Base-by-base conservation (phyloP, 2,113 vertebrate species). In the Chaetura pelagica region DNA sequence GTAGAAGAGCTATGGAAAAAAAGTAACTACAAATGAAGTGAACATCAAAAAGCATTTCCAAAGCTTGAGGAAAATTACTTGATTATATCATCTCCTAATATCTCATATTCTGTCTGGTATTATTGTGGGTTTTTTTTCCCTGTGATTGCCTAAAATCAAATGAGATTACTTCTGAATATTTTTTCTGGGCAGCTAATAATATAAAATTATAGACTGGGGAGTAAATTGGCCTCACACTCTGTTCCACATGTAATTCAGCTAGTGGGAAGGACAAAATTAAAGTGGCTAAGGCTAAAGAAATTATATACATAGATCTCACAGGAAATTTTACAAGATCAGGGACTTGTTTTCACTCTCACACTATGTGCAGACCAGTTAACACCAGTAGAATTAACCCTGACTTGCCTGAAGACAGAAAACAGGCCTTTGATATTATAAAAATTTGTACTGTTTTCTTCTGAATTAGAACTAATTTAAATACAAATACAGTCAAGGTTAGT, bases 61-160 rank as follows among this genome's bases (percentile, higher is more conserved):
- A 89, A 84, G 8, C 26, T 85, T 87, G 67, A 34, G 19, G 66
- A 24, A 96, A 94, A 92, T 59, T 7, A 40, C 22, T 74, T 89
- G 76, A 80, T 92, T 94, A 82, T 66, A 42, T 84, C 5, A n/a
- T 86, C 67, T 86, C 15, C 52, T 51, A 77, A 32, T 23, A 92
- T 54, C 23, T 86, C 72, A 57, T 84, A 84, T 88, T 87, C 35
- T 58, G 23, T 58, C 82, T 94, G 38, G 10, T 78, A 63, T 69
- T 78, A 32, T 8, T 75, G 54, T 29, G 13, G 16, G 40, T 58
- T 61, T 63, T 55, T 92, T 90, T 61, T 8, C 15, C 15, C 63
- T 93, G 49, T 32, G 5, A 67, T 86, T 57, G 26, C 51, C 63
- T 94, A 69, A 92, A 96, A 93, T 95, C 86, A 86, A 51, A 71